Base-by-base conservation (phyloP, 1,140 invertebrate genomes). In the Zaprionus gabonicus region DNA sequence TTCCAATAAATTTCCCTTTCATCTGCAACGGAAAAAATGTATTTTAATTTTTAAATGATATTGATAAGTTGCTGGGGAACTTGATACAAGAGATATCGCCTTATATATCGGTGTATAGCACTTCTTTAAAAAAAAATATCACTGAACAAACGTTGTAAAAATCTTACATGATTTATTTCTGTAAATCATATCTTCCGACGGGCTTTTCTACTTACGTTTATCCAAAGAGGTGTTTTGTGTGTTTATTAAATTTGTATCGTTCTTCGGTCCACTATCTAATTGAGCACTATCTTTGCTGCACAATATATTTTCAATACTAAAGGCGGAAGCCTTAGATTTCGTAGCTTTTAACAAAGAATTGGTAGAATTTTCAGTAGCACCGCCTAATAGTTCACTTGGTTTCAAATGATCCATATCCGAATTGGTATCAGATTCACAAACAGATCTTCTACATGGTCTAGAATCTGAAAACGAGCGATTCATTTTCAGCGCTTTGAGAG, bases 301-400 rank as follows among this genome's bases (percentile, higher is more conserved):
- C 34, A 79, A 62, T 6, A 79, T 79, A 49, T 76, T 79, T 9
- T 79, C 77, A 67, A 79, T 79, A 76, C 77, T 79, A 62, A 79
- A 79, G 13, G 77, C 71, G 20, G 51, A 57, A 10, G 20, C 34
- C 25, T 58, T 57, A 0, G 17, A 4, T 31, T 17, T 7, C 3
- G 41, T 34, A 4, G 36, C 65, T 44, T 60, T 31, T 6, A 28
- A 20, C 3, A 38, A 20, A 2, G n/a, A 31, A 51, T 71, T 12
- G 3, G 6, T 10, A 12, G 49, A 6, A 20, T 38, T 60, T 25
- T 60, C 25, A 49, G 12, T 6, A 41, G 60, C 10, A 34, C 56
- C 64, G 13, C 25, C 51, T 20, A 62, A 49, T 13, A 51, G 44
- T 38, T 64, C 65, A 70, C 31, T 68, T 64, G 44, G 17, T 27